A percentile compares a stretch with the other conserved stretches of the same genome.
phyloP scores from a whole-genome alignment of 2,113 vertebrate species.

The Varanus salvator region DNA sequence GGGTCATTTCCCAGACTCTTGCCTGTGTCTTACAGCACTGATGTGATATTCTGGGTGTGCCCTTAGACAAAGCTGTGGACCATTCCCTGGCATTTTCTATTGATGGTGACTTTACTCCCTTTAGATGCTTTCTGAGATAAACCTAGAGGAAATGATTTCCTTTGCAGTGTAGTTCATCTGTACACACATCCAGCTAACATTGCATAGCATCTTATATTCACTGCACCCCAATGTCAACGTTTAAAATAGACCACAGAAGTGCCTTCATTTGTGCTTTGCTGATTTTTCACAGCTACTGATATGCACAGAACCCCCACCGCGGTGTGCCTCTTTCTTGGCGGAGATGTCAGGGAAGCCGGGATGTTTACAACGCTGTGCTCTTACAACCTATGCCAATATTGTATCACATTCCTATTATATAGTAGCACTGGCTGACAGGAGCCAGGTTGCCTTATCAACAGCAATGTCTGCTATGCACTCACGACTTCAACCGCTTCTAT shows the following conservation, averaged over 20 bases:
- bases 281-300: constrained; percentile 16
- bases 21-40: background rate
- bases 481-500: background rate
- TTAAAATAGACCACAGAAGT: background rate
- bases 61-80: constrained; percentile 31
- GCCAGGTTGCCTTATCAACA: constrained; percentile 1
- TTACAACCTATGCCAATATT: background rate
- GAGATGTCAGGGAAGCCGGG: background rate
- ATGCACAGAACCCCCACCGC: background rate
- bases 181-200: constrained; percentile 11
- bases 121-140: constrained; percentile 50
- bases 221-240: background rate
- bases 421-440: background rate
- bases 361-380: too few relatives aligned
- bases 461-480: background rate
- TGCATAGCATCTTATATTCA: constrained; percentile 18
- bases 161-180: constrained; percentile 31
- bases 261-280: background rate
- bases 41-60: background rate
- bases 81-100: constrained; percentile 32
- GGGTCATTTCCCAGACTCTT: background rate
- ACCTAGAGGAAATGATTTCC: constrained; percentile 46
- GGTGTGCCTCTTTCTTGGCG: background rate
- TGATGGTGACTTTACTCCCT: background rate
- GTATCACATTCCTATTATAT: background rate